phyloP scores from a whole-genome alignment of 2,888 invertebrate genomes.

The Acronicta alni region DNA sequence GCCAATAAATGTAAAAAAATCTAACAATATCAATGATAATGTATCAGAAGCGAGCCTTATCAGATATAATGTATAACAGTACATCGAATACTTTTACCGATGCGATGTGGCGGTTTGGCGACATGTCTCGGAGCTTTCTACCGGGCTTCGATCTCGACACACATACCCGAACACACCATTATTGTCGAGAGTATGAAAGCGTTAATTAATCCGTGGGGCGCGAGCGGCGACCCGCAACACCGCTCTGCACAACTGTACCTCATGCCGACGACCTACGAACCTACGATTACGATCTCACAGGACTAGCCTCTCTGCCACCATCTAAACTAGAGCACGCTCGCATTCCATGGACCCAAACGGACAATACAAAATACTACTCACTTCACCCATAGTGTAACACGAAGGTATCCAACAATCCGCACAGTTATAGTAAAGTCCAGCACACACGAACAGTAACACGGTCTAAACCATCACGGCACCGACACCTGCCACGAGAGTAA shows the following conservation, averaged over 20 bases:
- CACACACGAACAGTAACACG: conserved; percentile 77
- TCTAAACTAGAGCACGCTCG: conserved; percentile 75
- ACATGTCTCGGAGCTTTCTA: conserved; percentile 76
- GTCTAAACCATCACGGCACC: conserved; percentile 79
- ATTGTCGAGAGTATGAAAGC: conserved; percentile 66
- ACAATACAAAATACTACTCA: conserved; percentile 73
- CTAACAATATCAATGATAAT: conserved; percentile 78
- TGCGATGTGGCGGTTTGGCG: conserved; percentile 58
- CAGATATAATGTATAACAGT: conserved; percentile 77
- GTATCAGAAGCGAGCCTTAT: conserved; percentile 73
- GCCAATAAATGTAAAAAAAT: conserved; percentile 65
- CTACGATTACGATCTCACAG: conserved; percentile 73
- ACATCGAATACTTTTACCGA: conserved; percentile 70
- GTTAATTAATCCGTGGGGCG: conserved; percentile 68
- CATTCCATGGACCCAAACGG: conserved; percentile 61
- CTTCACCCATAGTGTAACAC: conserved; percentile 82
- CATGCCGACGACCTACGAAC: conserved; percentile 85
- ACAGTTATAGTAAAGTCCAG: conserved; percentile 55
- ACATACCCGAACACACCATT: conserved; percentile 70
- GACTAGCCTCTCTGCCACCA: conserved; percentile 67
- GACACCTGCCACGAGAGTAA: conserved; percentile 73
- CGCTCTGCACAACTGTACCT: conserved; percentile 56
- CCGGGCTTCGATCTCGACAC: conserved; percentile 65
- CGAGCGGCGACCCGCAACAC: conserved; percentile 51
- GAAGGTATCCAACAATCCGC: conserved; percentile 59